phyloP scores from a whole-genome alignment of 2,113 vertebrate species.

The Aphyosemion australe region DNA sequence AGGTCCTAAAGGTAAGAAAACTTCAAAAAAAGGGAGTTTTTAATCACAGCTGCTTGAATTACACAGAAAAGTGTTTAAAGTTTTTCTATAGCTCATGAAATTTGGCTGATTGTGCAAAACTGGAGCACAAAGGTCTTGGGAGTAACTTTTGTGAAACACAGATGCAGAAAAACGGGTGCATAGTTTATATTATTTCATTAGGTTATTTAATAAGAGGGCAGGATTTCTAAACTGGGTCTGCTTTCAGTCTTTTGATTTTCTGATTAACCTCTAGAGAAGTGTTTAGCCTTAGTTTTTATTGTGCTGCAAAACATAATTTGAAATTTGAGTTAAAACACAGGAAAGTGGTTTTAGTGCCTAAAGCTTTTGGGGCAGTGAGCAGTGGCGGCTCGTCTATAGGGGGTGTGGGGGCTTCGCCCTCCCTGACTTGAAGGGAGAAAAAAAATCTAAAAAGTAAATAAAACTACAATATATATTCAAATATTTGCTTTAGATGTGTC shows the following conservation, averaged over 20 bases:
- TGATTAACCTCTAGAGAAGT: neutral
- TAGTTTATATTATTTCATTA: neutral
- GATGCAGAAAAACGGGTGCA: constrained; percentile 8
- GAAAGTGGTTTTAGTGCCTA: neutral
- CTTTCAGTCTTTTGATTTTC: neutral
- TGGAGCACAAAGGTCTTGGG: constrained; percentile 39
- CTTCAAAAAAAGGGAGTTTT: constrained; percentile 52
- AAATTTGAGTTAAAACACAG: neutral
- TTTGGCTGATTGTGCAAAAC: constrained; percentile 46
- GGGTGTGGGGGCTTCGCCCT: too few species aligned
- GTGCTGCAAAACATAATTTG: neutral
- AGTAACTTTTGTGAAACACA: constrained; percentile 35
- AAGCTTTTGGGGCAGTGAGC: neutral
- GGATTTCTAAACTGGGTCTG: neutral
- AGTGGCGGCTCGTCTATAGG: too few species aligned
- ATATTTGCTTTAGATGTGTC: too few species aligned
- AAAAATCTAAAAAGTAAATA: too few species aligned
- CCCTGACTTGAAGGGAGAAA: too few species aligned
- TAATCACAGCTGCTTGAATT: constrained; percentile 63
- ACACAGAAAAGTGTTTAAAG: constrained; percentile 37
- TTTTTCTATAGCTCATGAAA: constrained; percentile 42
- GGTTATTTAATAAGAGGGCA: constrained; percentile 3
- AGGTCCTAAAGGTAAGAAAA: constrained; percentile 45
- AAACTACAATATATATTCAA: too few species aligned
- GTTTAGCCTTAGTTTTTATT: too few species aligned